Conservation (phyloP, 2,113 vertebrate species). For the Sialia sialis region DNA sequence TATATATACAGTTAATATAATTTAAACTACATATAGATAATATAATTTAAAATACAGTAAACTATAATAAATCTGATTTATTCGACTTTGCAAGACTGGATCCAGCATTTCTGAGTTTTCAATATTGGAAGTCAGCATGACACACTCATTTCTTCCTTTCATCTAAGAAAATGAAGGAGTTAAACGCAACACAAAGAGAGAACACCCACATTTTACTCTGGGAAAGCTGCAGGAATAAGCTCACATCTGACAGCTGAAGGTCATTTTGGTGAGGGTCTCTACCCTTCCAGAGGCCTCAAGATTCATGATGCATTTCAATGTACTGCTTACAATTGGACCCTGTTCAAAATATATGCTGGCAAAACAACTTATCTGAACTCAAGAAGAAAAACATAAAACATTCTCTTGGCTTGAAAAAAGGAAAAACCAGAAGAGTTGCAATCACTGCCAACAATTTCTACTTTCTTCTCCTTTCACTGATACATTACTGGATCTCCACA, state of each 20-base stretch:
- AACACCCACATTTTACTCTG: background rate
- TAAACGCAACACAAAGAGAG: background rate
- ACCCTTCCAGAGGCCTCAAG: background rate
- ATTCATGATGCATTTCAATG: background rate
- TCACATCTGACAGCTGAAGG: background rate
- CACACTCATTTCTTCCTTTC: background rate
- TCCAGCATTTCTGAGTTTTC: background rate
- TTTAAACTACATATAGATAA: background rate
- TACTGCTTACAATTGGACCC: background rate
- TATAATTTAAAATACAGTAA: background rate
- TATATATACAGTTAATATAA: background rate
- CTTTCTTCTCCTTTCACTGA: background rate
- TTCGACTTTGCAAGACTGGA: background rate
- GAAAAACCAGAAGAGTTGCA: slow-evolving; percentile 16
- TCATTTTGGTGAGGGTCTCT: background rate
- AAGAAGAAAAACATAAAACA: slow-evolving; percentile 9
- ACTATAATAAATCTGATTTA: background rate
- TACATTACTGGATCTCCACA: background rate
- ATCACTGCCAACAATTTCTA: background rate
- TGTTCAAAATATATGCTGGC: slow-evolving; percentile 32
- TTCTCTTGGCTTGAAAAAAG: slow-evolving; percentile 23
- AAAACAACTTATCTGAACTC: slow-evolving; percentile 27
- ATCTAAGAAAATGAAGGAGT: background rate
- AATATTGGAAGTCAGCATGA: background rate
- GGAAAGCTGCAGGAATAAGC: background rate